Evolutionary conservation across 1,140 invertebrate genomes (phyloP).

Genomic region (Lysiphlebus fabarum): DNA sequence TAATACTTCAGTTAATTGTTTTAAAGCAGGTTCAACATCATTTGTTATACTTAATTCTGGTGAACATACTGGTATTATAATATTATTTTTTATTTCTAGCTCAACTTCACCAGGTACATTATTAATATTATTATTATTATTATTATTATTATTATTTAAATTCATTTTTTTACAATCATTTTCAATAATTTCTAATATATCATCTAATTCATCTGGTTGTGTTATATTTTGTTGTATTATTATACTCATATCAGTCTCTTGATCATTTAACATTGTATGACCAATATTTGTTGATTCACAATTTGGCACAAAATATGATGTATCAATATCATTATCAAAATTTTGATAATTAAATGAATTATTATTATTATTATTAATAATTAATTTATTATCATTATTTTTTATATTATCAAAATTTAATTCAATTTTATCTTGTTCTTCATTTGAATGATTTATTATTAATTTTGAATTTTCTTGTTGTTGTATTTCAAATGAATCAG

Average conservation of each 20-base stretch:
- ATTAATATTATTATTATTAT: no score
- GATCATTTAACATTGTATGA: slow-evolving; percentile 20
- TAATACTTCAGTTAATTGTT: slow-evolving; percentile 27
- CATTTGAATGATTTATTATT: slow-evolving; percentile 19
- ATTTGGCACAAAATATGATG: slow-evolving; percentile 36
- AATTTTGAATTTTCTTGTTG: neutral
- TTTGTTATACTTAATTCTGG: slow-evolving; percentile 23
- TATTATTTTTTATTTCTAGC: slow-evolving; percentile 10
- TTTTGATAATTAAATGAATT: no score
- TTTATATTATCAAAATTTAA: no score
- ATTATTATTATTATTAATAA: no score
- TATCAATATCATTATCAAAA: slow-evolving; percentile 25
- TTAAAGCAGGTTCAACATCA: slow-evolving; percentile 26
- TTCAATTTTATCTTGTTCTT: no score
- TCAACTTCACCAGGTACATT: slow-evolving; percentile 6
- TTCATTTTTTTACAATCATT: slow-evolving; percentile 27
- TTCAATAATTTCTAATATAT: slow-evolving; percentile 38
- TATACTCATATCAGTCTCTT: slow-evolving; percentile 21
- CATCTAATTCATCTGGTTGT: slow-evolving; percentile 33
- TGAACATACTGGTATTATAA: neutral
- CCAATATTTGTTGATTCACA: slow-evolving; percentile 39
- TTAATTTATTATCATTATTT: no score
- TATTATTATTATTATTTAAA: neutral
- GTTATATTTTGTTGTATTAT: neutral
- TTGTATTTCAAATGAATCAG: slow-evolving; percentile 35